Base-by-base conservation (phyloP, 2,797 vertebrate genomes). In the Chelon auratus region DNA sequence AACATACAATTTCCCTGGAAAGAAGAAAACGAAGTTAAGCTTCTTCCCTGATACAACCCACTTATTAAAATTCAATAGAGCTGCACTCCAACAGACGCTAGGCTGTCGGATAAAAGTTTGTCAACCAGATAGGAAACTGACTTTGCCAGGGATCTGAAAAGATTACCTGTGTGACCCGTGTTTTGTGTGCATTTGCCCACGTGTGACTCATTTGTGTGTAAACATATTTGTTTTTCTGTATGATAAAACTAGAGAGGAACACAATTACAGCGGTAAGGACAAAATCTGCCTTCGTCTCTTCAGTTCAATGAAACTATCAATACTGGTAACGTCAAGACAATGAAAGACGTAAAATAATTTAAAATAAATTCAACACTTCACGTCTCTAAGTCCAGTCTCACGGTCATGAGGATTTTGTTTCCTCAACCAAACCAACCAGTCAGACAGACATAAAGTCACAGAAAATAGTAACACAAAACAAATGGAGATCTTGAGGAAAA, bases 91-190 rank as follows among this genome's bases (percentile, higher is more conserved):
- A 12, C 58, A 56, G 55, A 51, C 20, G 18, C 53, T n/a, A 15
- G 60, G 39, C 33, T 58, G 45, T 75, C 64, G 71, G 18, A 65
- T 63, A 70, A 64, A n/a, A 55, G 22, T 74, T 63, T 70, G 37
- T 74, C 42, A 40, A 33, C 37, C 51, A 37, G 15, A 77, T 6
- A 51, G 51, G 4, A 36, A 54, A 68, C 11, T 13, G 14, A 42
- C 20, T 72, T 68, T 67, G 48, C 72, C 15, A 15, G 10, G 17
- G 75, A 56, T 72, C 54, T 48, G 18, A 13, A 68, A 56, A 72
- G 39, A 76, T 64, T 37, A 45, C 40, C 20, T 75, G 59, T 13
- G 30, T 53, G 26, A 75, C 56, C 37, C n/a, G 22, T 56, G 2
- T 43, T 61, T 8, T 51, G 8, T 66, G 47, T 56, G 20, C 33